Evolutionary conservation across 2,113 vertebrate genomes (phyloP).

Genomic region (Kryptolebias marmoratus): DNA sequence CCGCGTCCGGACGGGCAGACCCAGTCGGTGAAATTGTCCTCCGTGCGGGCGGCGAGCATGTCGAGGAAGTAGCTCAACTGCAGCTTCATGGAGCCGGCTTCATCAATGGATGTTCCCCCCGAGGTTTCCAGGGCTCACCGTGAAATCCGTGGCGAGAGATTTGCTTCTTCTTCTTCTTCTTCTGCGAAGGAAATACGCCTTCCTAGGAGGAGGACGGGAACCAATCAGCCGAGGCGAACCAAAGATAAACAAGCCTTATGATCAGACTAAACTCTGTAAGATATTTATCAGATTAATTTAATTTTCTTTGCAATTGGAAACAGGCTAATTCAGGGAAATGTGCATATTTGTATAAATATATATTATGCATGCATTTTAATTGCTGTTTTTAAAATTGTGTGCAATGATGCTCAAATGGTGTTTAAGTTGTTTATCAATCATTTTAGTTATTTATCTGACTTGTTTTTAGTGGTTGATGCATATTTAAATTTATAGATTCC

Average conservation of each 20-base stretch:
- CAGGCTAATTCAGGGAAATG: not conserved
- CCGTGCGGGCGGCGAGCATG: constrained; percentile 19
- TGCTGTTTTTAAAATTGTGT: not conserved
- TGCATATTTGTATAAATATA: not conserved
- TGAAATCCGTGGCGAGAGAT: constrained; percentile 53
- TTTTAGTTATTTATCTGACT: not conserved
- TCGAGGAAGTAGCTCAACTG: constrained; percentile 27
- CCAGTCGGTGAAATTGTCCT: constrained; percentile 12
- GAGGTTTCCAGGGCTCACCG: constrained; percentile 48
- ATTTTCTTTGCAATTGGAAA: too few relatives aligned
- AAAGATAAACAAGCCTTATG: constrained; percentile 82
- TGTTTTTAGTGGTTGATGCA: constrained; percentile 26
- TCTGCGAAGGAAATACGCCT: constrained; percentile 74
- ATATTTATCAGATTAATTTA: constrained; percentile 2
- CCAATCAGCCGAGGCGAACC: constrained; percentile 73
- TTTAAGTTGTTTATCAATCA: not conserved
- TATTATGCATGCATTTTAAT: too few relatives aligned
- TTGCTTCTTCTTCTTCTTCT: constrained; percentile 10
- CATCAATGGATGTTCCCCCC: constrained; percentile 69
- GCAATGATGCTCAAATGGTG: not conserved
- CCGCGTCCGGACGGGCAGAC: constrained; percentile 12
- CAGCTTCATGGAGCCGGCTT: constrained; percentile 36
- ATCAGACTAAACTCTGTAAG: constrained; percentile 76
- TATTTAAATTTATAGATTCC: constrained; percentile 22
- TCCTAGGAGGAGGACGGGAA: constrained; percentile 61